phyloP scores from a whole-genome alignment of 1,140 invertebrate genomes.

The Leucophenga varia region DNA sequence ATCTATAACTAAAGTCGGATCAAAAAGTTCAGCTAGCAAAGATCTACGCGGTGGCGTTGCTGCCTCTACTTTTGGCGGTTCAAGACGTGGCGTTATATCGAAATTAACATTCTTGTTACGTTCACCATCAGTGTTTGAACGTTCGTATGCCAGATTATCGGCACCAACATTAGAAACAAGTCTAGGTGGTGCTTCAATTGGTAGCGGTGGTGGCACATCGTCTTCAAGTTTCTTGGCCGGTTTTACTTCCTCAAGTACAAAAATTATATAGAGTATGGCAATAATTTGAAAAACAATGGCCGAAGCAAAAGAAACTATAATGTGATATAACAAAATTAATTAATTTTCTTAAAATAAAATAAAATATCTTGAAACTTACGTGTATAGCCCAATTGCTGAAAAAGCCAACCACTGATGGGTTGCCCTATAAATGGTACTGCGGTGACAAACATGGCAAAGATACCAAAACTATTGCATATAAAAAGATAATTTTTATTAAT shows the following conservation, averaged over 20 bases:
- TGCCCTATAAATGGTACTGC: conserved; percentile 43
- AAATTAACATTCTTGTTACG: conserved; percentile 47
- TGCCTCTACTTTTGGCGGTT: conserved; percentile 28
- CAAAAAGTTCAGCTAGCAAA: conserved; percentile 41
- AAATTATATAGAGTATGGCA: conserved; percentile 47
- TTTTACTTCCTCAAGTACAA: conserved; percentile 48
- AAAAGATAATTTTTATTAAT: not conserved
- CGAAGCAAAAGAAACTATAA: conserved; percentile 41
- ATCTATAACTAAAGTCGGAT: conserved; percentile 46
- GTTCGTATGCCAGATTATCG: conserved; percentile 46
- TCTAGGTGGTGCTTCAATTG: conserved; percentile 7
- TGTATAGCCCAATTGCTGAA: conserved; percentile 39
- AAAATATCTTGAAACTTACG: conserved; percentile 21
- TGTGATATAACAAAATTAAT: not conserved
- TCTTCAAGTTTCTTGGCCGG: conserved; percentile 7
- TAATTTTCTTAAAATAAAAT: not conserved
- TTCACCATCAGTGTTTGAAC: conserved; percentile 21
- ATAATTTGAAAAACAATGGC: conserved; percentile 41
- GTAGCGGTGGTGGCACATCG: conserved; percentile 8
- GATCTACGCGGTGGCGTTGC: conserved; percentile 16
- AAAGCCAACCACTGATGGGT: conserved; percentile 41
- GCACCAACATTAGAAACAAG: conserved; percentile 16
- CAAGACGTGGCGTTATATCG: conserved; percentile 33
- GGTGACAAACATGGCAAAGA: conserved; percentile 52
- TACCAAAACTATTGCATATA: conserved; percentile 34